A percentile compares a stretch with the other conserved stretches of the same genome.
phyloP scores from a whole-genome alignment of 2,888 invertebrate species.

The Melipona bicolor region DNA sequence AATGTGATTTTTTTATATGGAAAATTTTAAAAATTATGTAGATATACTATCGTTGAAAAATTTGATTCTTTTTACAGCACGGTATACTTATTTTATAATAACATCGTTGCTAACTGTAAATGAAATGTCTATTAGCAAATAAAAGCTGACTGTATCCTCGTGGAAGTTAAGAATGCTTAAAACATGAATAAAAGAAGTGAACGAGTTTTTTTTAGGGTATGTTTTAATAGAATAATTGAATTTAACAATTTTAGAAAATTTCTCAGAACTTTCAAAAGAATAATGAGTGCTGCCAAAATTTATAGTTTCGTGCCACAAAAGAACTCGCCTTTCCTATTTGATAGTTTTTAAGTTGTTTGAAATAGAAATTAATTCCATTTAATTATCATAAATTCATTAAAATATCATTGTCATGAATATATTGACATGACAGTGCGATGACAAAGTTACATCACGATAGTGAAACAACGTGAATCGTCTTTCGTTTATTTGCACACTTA shows the following conservation, averaged over 20 bases:
- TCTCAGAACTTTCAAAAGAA: not conserved
- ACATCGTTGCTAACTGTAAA: constrained; percentile 1
- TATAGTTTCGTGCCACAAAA: too few relatives aligned
- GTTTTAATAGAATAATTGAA: not conserved
- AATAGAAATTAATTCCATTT: too few relatives aligned
- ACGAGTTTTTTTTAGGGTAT: not conserved
- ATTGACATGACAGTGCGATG: too few relatives aligned
- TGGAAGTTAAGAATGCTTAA: not conserved
- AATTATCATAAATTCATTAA: too few relatives aligned
- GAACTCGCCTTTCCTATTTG: too few relatives aligned
- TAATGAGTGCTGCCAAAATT: not conserved
- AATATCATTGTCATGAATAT: too few relatives aligned
- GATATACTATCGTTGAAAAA: not conserved
- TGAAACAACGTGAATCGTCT: not conserved
- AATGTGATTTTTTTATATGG: not conserved
- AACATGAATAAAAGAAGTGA: not conserved
- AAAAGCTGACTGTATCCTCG: not conserved
- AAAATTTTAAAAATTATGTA: not conserved
- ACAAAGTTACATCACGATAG: too few relatives aligned
- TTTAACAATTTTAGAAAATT: not conserved
- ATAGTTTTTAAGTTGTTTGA: too few relatives aligned
- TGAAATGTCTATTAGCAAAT: not conserved
- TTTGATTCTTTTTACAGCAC: not conserved
- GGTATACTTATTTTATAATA: constrained; percentile 4
- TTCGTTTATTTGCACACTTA: not conserved